A percentile compares a stretch with the other conserved stretches of the same genome.
phyloP scores from a whole-genome alignment of 2,797 vertebrate species.

The Petrocephalus sullivani region DNA sequence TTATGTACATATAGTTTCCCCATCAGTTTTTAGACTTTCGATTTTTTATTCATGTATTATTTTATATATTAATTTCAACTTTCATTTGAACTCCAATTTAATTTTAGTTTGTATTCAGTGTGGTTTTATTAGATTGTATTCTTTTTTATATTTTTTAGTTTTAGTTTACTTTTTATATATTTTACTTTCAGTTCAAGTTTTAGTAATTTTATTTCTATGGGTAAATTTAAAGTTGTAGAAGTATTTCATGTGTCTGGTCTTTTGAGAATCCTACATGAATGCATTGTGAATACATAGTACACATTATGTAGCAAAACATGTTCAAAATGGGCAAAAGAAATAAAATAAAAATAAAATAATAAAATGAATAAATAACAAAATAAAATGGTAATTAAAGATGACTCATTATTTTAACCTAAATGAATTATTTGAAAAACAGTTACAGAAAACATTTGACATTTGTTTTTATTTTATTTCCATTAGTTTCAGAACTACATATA shows the following conservation, averaged over 20 bases:
- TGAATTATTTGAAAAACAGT: not conserved
- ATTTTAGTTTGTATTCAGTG: not conserved
- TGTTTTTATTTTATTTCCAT: no score
- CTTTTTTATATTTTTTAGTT: not conserved
- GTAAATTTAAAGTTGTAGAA: not conserved
- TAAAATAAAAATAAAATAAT: no score
- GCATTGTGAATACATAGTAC: not conserved
- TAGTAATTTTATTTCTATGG: not conserved
- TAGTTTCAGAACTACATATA: no score
- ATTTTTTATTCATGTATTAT: not conserved
- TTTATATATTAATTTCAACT: not conserved
- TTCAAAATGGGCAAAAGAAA: not conserved
- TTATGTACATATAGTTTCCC: not conserved
- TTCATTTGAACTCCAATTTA: not conserved
- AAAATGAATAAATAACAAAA: no score
- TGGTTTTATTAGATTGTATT: not conserved
- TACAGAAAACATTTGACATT: not conserved
- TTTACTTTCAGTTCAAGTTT: not conserved
- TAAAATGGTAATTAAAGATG: not conserved
- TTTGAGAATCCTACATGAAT: not conserved
- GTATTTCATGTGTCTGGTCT: not conserved
- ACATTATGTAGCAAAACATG: not conserved
- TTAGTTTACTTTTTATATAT: not conserved
- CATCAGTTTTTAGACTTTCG: not conserved
- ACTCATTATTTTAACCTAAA: not conserved